Evolutionary conservation across 2,113 vertebrate species (phyloP), one percentile per base, ranked within the genome.

Genomic region (Dolichallabes microphthalmus): DNA sequence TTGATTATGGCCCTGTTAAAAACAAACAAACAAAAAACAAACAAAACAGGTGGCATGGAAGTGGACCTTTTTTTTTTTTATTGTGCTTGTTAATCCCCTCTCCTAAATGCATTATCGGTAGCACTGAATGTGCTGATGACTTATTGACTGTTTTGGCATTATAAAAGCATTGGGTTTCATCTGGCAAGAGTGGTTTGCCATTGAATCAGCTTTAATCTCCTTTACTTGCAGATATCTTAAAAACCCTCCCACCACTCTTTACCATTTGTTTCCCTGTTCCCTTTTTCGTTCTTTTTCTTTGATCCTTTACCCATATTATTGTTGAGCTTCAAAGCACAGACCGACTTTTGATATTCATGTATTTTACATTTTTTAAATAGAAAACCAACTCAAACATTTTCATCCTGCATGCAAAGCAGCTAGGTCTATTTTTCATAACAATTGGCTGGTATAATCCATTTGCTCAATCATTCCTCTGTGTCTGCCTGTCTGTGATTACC

Each of bases 121-220:
- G 81, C 78, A 84, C 53, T 84, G 82, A 88, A 92, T 85, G 86
- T 30, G 76, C 83, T 88, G 88, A 87, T 89, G 88, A 89, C 87
- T 92, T 90, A 91, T 91, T 90, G 90, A 92, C 88, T 88, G 84
- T 80, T 89, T 90, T 85, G 85, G 88, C 76, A 89, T 92, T 66
- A 82, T 86, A 85, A 83, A 89, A 84, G 87, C 66, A 86, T 77
- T 35, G 61, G 66, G 73, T 63, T 78, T 55, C 87, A 86, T 89
- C 87, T 90, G 75, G 86, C 85, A 82, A 86, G 76, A 87, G 74
- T 39, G 64, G 86, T 77, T 87, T 86, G 63, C 66, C 78, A 75
- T 71, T 50, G 80, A 86, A 89, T 90, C 88, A 89, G 83, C 82
- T 78, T 83, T 90, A 92, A 91, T 90, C 91, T 87, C 73, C 50